A percentile compares a stretch with the other conserved stretches of the same genome.
Conservation (phyloP, 2,888 invertebrate genomes). For the Stenodera caucasica region DNA sequence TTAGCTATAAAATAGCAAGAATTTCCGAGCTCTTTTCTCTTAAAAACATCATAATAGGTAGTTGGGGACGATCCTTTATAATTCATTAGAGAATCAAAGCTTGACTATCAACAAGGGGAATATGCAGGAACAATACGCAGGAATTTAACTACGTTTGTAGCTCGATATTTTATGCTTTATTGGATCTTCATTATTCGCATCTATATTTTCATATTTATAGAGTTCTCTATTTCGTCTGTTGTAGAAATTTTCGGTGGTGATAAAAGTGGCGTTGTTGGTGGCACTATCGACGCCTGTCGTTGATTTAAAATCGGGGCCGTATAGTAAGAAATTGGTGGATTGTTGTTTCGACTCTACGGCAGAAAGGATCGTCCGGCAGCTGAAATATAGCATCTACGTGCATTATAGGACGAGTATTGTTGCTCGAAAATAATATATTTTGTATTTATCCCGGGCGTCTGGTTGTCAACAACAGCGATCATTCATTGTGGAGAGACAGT, state of each 20-base stretch:
- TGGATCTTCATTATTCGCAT: slow-evolving; percentile 8
- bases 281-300: neutral
- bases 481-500: slow-evolving; percentile 47
- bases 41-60: neutral
- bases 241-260: no score
- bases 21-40: neutral
- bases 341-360: neutral
- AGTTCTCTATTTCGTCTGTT: neutral
- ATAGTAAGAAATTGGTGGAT: neutral
- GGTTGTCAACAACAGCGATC: slow-evolving; percentile 51
- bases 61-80: neutral
- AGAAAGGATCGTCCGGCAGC: slow-evolving; percentile 7
- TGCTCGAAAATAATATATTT: slow-evolving; percentile 38
- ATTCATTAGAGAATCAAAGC: neutral
- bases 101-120: slow-evolving; percentile 11
- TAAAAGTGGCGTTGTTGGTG: neutral
- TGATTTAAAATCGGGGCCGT: neutral
- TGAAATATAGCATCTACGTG: slow-evolving; percentile 30
- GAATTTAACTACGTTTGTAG: slow-evolving; percentile 13
- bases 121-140: slow-evolving; percentile 13
- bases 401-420: slow-evolving; percentile 31
- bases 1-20: neutral
- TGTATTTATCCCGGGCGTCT: slow-evolving; percentile 46
- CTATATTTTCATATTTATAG: neutral
- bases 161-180: slow-evolving; percentile 20